Percentiles rank a stretch among this genome's conserved stretches.
These are phyloP conservation scores for Gallinago stenura DNA, from an alignment of 2,797 vertebrate genomes.

Conservation along the genomic window DNA sequence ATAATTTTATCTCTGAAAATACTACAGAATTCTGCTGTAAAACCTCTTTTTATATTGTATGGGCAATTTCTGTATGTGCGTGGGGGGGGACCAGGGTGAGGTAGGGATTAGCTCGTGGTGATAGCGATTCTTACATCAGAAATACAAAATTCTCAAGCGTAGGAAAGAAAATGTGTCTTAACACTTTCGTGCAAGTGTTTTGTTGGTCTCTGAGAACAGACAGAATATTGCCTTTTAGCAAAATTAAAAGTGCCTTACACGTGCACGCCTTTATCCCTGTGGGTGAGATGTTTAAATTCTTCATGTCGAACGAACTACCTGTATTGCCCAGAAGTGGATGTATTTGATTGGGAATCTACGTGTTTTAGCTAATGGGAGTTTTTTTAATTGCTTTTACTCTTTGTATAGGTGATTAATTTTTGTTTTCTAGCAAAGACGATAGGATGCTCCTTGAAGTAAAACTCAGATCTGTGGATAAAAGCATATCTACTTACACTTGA, in stretches of 20 bases:
- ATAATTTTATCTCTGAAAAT: not conserved
- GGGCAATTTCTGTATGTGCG: not conserved
- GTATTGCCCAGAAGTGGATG: not conserved
- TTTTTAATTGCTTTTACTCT: not conserved
- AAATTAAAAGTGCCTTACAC: not conserved
- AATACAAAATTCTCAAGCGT: not conserved
- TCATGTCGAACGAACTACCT: not conserved
- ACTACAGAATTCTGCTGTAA: not conserved
- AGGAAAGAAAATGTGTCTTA: not conserved
- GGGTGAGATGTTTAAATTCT: not conserved
- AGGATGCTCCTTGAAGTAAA: not conserved
- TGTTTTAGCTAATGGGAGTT: not conserved
- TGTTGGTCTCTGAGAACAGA: not conserved
- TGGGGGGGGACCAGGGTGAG: not conserved
- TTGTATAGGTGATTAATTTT: rapidly evolving
- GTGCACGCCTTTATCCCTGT: not conserved
- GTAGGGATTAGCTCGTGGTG: not conserved
- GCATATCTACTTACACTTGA: rapidly evolving
- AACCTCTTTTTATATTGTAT: not conserved
- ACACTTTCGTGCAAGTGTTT: not conserved
- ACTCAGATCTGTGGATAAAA: not conserved
- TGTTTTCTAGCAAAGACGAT: not conserved
- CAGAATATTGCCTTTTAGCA: not conserved
- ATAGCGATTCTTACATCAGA: not conserved
- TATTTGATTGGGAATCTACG: not conserved